Percentiles rank a stretch among this genome's conserved stretches.
These are phyloP conservation scores for Pipistrellus pygmaeus DNA, from an alignment of 2,797 vertebrate species.

Conservation along the genomic window DNA sequence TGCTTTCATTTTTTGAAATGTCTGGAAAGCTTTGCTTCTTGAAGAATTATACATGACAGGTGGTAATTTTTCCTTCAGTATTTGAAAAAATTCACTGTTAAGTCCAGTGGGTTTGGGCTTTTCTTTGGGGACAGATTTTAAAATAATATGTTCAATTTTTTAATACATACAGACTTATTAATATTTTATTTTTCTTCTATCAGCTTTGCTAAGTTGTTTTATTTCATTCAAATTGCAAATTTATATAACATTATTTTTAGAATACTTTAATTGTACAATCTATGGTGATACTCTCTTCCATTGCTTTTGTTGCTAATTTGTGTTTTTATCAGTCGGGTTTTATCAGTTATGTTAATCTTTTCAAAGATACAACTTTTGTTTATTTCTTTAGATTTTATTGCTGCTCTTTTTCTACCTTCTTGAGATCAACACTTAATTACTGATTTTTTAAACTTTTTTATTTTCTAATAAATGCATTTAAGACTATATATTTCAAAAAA, in stretches of 20 bases:
- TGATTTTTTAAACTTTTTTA: background rate
- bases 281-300: background rate
- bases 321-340: background rate
- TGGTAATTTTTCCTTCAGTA: background rate
- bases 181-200: background rate
- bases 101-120: background rate
- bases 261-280: background rate
- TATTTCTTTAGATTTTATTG: background rate
- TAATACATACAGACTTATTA: background rate
- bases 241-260: background rate
- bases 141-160: background rate
- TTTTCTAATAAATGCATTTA: background rate
- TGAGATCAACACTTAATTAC: background rate
- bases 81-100: conserved; percentile 4
- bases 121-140: background rate
- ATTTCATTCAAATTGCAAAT: background rate
- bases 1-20: background rate
- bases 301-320: background rate
- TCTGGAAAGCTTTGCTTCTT: background rate
- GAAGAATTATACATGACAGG: background rate
- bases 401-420: background rate
- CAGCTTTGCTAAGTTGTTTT: background rate
- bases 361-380: background rate
- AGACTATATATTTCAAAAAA: too few relatives aligned
- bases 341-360: conserved; percentile 2